These are phyloP conservation scores for Rhinolophus sinicus DNA, from an alignment of 2,113 vertebrate species.

Conservation along the genomic window DNA sequence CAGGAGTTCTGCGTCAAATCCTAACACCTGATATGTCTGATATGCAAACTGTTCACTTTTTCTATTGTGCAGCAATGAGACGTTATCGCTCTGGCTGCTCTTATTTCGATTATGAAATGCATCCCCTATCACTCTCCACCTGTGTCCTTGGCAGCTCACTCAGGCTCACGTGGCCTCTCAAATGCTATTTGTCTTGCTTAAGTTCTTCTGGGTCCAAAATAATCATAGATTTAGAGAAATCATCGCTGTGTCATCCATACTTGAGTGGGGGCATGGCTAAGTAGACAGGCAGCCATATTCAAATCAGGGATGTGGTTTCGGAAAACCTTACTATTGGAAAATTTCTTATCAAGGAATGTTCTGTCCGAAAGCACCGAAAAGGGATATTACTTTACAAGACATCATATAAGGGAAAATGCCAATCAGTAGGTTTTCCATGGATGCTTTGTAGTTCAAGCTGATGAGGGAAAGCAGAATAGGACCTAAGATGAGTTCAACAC, in stretches of 20 bases:
- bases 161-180: slow-evolving; percentile 62
- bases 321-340: not conserved
- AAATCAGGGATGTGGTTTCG: not conserved
- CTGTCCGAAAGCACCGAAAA: not conserved
- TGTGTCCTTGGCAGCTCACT: slow-evolving; percentile 78
- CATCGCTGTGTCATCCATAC: slow-evolving; percentile 9
- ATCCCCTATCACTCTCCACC: slow-evolving; percentile 77
- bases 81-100: slow-evolving; percentile 62
- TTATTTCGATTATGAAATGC: slow-evolving; percentile 73
- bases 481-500: not conserved
- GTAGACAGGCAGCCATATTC: not conserved
- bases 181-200: slow-evolving; percentile 79
- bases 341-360: not conserved
- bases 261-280: slow-evolving; percentile 40
- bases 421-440: not conserved
- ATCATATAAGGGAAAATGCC: not conserved
- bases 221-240: slow-evolving; percentile 77
- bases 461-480: not conserved
- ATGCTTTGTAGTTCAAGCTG: not conserved
- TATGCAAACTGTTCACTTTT: slow-evolving; percentile 76
- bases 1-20: slow-evolving; percentile 79
- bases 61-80: slow-evolving; percentile 77
- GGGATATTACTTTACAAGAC: not conserved
- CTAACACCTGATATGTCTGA: slow-evolving; percentile 77
- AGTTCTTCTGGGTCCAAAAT: slow-evolving; percentile 77